phyloP scores from a whole-genome alignment of 2,797 vertebrate species.

The Peromyscus melanophrys region DNA sequence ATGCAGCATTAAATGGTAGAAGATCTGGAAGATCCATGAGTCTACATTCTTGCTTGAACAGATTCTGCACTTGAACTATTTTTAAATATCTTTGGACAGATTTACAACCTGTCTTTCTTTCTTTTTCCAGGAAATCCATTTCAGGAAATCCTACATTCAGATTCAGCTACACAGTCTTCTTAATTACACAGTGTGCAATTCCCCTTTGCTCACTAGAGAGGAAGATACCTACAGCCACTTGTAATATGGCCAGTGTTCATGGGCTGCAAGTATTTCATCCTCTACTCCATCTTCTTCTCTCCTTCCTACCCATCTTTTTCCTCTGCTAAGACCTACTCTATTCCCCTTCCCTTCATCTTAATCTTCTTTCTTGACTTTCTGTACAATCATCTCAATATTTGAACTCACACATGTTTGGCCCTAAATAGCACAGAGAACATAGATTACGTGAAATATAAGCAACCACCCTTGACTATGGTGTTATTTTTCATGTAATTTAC shows the following conservation, averaged over 20 bases:
- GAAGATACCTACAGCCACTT: not conserved
- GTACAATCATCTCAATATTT: not conserved
- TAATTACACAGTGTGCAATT: not conserved
- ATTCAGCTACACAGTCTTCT: not conserved
- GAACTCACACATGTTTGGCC: not conserved
- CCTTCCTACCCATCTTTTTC: not conserved
- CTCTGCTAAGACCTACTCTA: not conserved
- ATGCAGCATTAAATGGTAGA: not conserved
- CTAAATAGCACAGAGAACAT: constrained; percentile 23
- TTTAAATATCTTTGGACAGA: constrained; percentile 48
- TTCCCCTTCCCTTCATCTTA: not conserved
- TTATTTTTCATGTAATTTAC: not conserved
- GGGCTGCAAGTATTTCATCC: not conserved
- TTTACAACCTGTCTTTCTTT: not conserved
- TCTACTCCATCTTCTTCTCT: not conserved
- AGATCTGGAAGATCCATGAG: not conserved
- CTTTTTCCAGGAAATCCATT: not conserved
- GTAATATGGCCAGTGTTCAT: not conserved
- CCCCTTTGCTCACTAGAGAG: not conserved
- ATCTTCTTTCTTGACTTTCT: not conserved
- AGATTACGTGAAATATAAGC: not conserved
- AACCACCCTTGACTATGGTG: not conserved
- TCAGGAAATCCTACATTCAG: not conserved
- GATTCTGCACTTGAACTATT: constrained; percentile 30
- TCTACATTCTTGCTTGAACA: not conserved